Conservation (phyloP, 2,888 invertebrate genomes). For the Tillus elongatus region DNA sequence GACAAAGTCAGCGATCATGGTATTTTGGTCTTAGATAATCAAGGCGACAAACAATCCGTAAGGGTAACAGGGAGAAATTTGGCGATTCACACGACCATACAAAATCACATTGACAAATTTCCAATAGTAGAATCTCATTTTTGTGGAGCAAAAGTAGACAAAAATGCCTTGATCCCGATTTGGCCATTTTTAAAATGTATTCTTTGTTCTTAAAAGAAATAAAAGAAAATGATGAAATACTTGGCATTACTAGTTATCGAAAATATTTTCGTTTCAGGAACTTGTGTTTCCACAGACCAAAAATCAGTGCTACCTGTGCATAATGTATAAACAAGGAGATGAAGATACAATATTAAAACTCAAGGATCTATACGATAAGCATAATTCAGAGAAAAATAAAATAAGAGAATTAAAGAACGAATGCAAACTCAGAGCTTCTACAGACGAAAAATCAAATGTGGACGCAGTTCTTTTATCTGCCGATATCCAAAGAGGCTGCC, state of each 20-base stretch:
- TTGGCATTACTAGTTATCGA: slow-evolving; percentile 4
- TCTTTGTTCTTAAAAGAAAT: too few species aligned
- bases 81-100: too few species aligned
- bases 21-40: slow-evolving; percentile 8
- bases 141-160: too few species aligned
- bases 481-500: slow-evolving; percentile 17
- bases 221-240: slow-evolving; percentile 4
- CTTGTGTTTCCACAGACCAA: slow-evolving; percentile 8
- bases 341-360: slow-evolving; percentile 15
- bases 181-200: too few species aligned
- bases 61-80: too few species aligned
- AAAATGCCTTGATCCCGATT: too few species aligned
- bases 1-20: slow-evolving; percentile 11
- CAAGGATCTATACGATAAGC: slow-evolving; percentile 7
- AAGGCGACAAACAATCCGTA: slow-evolving; percentile 6
- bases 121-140: too few species aligned
- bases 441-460: slow-evolving; percentile 9
- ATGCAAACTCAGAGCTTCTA: slow-evolving; percentile 6
- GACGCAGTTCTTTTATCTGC: slow-evolving; percentile 14
- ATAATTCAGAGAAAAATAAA: too few species aligned
- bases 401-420: slow-evolving; percentile 10
- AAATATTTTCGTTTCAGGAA: slow-evolving; percentile 11
- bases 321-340: slow-evolving; percentile 16
- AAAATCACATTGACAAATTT: too few species aligned
- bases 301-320: slow-evolving; percentile 15